A percentile compares a stretch with the other conserved stretches of the same genome.
Evolutionary conservation across 2,113 vertebrate genomes (phyloP).

Genomic region (Salvator merianae): DNA sequence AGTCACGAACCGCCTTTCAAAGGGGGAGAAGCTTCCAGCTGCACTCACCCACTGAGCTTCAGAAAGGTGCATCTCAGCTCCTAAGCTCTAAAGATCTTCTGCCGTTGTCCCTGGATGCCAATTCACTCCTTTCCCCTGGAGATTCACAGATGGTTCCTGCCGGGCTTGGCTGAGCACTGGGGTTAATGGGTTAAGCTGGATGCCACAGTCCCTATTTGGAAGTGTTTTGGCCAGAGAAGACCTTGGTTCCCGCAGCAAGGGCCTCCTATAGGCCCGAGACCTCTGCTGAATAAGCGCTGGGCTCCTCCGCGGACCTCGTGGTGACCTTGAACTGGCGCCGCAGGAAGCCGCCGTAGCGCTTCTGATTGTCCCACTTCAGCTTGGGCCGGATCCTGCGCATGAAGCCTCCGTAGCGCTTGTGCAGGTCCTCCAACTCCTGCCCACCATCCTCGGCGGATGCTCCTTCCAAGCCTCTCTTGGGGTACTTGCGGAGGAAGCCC

Average conservation of each 20-base stretch:
- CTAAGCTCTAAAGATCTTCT: neutral
- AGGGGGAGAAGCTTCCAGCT: neutral
- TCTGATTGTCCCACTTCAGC: constrained; percentile 94
- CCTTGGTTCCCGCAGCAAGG: neutral
- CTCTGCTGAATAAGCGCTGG: constrained; percentile 78
- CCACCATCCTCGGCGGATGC: constrained; percentile 53
- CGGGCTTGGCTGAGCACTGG: neutral
- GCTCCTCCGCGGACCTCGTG: constrained; percentile 86
- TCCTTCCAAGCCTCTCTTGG: constrained; percentile 76
- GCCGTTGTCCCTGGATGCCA: neutral
- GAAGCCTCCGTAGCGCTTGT: constrained; percentile 97
- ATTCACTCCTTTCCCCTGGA: no score
- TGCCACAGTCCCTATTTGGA: neutral
- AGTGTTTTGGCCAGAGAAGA: neutral
- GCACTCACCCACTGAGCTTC: neutral
- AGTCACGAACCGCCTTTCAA: no score
- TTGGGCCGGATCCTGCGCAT: constrained; percentile 93
- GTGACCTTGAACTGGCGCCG: constrained; percentile 93
- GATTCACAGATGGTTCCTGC: neutral
- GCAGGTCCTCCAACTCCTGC: constrained; percentile 79
- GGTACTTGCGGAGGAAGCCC: constrained; percentile 87
- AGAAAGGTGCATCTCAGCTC: neutral
- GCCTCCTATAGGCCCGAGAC: constrained; percentile 73
- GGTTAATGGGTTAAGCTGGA: neutral
- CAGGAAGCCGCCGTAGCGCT: constrained; percentile 93